Evolutionary conservation across 1,140 invertebrate species (phyloP).

Genomic region (Ridgeia piscesae): DNA sequence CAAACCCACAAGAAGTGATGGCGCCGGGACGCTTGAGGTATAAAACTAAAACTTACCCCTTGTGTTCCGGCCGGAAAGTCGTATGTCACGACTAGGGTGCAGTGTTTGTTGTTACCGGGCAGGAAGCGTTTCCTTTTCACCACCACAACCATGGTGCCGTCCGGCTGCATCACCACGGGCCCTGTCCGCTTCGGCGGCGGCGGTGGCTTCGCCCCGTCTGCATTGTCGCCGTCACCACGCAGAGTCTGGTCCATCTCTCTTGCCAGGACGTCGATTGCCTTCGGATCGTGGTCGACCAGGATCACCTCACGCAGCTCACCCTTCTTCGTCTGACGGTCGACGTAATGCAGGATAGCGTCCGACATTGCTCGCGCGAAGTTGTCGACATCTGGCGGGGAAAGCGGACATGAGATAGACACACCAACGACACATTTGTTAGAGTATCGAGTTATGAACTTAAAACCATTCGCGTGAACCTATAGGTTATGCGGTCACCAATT

Average conservation of each 20-base stretch:
- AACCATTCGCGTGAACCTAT: too few species aligned
- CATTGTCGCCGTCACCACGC: background rate
- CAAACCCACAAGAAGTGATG: too few species aligned
- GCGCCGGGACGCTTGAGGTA: too few species aligned
- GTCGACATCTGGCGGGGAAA: background rate
- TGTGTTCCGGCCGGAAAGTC: slow-evolving; percentile 22
- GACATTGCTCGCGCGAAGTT: background rate
- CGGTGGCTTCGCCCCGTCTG: background rate
- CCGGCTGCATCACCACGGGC: background rate
- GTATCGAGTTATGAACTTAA: too few species aligned
- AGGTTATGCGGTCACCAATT: too few species aligned
- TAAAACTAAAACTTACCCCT: slow-evolving; percentile 10
- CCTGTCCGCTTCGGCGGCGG: background rate
- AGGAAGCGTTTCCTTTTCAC: background rate
- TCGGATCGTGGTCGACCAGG: background rate
- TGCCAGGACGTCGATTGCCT: background rate
- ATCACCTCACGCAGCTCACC: background rate
- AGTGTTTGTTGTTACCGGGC: slow-evolving; percentile 9
- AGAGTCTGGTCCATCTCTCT: background rate
- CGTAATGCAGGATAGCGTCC: background rate
- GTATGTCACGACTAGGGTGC: slow-evolving; percentile 1
- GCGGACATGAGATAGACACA: background rate
- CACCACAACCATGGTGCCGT: background rate
- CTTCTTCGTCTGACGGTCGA: background rate
- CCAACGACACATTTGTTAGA: too few species aligned